phyloP scores from a whole-genome alignment of 2,888 invertebrate genomes.

The Cataglyphis altisquamis region DNA sequence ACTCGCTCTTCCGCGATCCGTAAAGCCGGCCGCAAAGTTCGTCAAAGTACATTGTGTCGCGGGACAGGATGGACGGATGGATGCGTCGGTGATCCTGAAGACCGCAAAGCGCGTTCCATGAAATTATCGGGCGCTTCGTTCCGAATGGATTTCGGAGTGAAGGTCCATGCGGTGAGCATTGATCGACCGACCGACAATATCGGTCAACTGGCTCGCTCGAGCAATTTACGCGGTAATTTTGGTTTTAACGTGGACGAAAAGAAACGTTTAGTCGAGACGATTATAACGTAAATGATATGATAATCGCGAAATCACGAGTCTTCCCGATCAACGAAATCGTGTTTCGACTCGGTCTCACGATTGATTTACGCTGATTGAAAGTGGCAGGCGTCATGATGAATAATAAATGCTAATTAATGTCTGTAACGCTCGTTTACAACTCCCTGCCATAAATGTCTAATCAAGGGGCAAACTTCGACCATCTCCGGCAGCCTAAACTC shows the following conservation, averaged over 20 bases:
- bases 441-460: constrained; percentile 77
- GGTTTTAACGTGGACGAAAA: background rate
- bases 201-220: background rate
- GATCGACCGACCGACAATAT: background rate
- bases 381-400: constrained; percentile 38
- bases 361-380: constrained; percentile 44
- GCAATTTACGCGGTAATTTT: background rate
- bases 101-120: constrained; percentile 19
- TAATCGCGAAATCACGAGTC: background rate
- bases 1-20: constrained; percentile 37
- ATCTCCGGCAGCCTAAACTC: constrained; percentile 43
- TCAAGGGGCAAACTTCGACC: constrained; percentile 73
- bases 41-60: constrained; percentile 41
- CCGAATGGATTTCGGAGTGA: background rate
- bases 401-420: constrained; percentile 78
- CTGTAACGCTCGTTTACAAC: constrained; percentile 75
- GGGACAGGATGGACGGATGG: background rate
- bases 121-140: constrained; percentile 10
- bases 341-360: background rate
- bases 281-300: background rate
- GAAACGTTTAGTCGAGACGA: background rate
- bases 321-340: background rate
- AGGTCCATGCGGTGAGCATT: background rate
- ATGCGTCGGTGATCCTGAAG: background rate
- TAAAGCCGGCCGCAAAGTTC: constrained; percentile 57